A percentile compares a stretch with the other conserved stretches of the same genome.
Conservation (phyloP, 2,888 invertebrate genomes). For the Hyposoter dolosus region DNA sequence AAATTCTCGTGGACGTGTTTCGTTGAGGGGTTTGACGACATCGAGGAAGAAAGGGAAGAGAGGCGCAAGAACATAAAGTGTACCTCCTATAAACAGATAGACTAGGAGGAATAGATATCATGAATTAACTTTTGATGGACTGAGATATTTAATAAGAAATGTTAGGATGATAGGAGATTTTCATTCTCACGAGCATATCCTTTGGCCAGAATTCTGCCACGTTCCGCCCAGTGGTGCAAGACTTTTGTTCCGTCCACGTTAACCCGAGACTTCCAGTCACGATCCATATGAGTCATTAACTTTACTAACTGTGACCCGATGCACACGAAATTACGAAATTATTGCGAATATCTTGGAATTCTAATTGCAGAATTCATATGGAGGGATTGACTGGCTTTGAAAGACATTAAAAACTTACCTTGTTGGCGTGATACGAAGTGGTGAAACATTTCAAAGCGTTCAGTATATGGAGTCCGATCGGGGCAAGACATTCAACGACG, state of each 20-base stretch:
- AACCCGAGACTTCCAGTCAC: conserved; percentile 51
- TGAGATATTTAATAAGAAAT: neutral
- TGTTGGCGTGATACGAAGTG: conserved; percentile 35
- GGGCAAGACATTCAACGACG: conserved; percentile 54
- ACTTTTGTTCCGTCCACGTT: conserved; percentile 22
- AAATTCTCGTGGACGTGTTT: conserved; percentile 51
- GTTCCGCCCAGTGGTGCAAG: conserved; percentile 50
- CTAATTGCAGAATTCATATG: neutral
- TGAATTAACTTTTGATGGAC: neutral
- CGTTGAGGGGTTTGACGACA: conserved; percentile 48
- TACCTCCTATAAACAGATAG: conserved; percentile 49
- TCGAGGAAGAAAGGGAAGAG: conserved; percentile 46
- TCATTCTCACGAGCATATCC: conserved; percentile 36
- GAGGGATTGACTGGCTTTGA: neutral
- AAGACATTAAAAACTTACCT: conserved; percentile 33
- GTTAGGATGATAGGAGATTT: neutral
- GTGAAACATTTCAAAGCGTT: conserved; percentile 46
- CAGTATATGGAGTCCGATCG: conserved; percentile 51
- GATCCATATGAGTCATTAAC: conserved; percentile 48
- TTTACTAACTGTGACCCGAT: conserved; percentile 31
- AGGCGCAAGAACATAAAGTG: conserved; percentile 36
- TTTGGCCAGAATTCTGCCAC: conserved; percentile 10
- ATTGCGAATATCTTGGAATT: neutral
- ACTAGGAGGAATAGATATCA: neutral
- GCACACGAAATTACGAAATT: neutral